phyloP scores from a whole-genome alignment of 2,113 vertebrate species.

The Myanophis thanlyinensis region DNA sequence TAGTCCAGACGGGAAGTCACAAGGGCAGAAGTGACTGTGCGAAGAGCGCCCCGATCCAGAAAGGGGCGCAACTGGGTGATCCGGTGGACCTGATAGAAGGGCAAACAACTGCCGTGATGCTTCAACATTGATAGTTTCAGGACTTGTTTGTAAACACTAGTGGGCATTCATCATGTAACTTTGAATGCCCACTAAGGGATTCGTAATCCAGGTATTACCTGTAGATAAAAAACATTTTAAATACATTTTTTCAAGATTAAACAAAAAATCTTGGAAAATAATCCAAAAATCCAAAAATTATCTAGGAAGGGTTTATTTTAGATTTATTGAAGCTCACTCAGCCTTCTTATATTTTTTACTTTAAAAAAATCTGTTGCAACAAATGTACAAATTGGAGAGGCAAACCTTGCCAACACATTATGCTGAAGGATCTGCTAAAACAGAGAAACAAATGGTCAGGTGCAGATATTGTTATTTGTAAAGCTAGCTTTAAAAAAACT shows the following conservation, averaged over 20 bases:
- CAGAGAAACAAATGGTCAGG: background rate
- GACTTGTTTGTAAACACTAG: no score
- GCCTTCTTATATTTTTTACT: background rate
- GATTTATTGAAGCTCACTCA: background rate
- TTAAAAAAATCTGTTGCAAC: background rate
- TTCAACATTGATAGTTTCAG: no score
- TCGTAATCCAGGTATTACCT: no score
- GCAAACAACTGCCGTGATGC: no score
- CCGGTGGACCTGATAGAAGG: no score
- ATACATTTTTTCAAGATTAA: background rate
- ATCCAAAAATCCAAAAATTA: background rate
- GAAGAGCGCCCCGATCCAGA: no score
- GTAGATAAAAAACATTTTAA: background rate
- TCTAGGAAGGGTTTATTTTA: background rate
- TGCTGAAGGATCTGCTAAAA: background rate
- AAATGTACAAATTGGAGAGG: background rate
- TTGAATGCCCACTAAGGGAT: no score
- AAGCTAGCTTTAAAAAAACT: background rate
- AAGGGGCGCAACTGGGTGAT: no score
- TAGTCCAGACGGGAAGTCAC: no score
- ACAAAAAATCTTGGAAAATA: background rate
- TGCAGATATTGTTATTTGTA: background rate
- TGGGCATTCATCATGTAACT: no score
- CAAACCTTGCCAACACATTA: background rate
- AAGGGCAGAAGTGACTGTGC: no score